phyloP scores from a whole-genome alignment of 2,797 vertebrate species.

The Sparus aurata region DNA sequence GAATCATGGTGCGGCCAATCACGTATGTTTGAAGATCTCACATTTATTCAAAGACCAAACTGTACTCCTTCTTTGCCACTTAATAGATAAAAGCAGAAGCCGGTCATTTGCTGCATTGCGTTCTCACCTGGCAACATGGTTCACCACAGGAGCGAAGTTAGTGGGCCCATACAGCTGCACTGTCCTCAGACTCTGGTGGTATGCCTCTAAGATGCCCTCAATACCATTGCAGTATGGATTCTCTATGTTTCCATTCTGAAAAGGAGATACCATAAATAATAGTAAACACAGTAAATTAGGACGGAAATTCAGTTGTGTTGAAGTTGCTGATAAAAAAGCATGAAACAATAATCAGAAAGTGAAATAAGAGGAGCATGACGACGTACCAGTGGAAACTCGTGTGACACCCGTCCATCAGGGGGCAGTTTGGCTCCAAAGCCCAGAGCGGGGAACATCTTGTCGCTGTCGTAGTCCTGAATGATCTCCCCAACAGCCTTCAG shows the following conservation, averaged over 20 bases:
- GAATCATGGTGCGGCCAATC: too few species aligned
- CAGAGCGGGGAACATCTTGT: conserved; percentile 96
- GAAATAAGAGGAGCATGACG: conserved; percentile 11
- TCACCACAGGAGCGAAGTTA: conserved; percentile 95
- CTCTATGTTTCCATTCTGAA: conserved; percentile 93
- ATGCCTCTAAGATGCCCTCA: conserved; percentile 95
- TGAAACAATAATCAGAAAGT: not conserved
- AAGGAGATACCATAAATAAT: not conserved
- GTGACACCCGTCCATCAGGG: conserved; percentile 93
- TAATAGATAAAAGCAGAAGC: not conserved
- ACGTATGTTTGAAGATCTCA: not conserved
- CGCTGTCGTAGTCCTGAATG: conserved; percentile 97
- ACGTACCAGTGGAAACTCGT: conserved; percentile 94
- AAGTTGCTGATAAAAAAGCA: not conserved
- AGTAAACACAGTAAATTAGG: not conserved
- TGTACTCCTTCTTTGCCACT: not conserved
- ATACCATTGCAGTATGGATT: conserved; percentile 96
- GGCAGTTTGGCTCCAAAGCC: conserved; percentile 97
- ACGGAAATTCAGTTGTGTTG: not conserved
- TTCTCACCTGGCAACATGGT: conserved; percentile 93
- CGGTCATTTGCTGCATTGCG: not conserved
- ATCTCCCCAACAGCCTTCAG: conserved; percentile 96
- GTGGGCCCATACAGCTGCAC: conserved; percentile 97
- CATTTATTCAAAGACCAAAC: not conserved
- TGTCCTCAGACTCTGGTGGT: conserved; percentile 94